A percentile compares a stretch with the other conserved stretches of the same genome.
These are phyloP conservation scores for Lipophrys pholis DNA, from an alignment of 2,113 vertebrate genomes.

Conservation along the genomic window DNA sequence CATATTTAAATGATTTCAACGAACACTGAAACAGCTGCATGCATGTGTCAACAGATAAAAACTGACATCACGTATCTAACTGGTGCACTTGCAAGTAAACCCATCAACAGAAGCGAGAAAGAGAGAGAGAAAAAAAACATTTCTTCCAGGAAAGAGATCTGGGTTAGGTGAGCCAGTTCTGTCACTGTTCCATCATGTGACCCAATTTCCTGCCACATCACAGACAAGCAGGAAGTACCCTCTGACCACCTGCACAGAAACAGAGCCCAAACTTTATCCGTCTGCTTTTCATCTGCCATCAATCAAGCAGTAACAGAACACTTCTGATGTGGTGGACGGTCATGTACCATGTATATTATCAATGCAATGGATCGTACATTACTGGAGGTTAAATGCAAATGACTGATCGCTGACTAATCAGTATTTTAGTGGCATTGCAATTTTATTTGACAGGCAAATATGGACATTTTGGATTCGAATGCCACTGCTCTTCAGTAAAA, in stretches of 20 bases:
- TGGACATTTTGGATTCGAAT: too few relatives aligned
- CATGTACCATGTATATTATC: neutral
- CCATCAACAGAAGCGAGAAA: constrained; percentile 18
- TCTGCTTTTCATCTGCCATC: constrained; percentile 44
- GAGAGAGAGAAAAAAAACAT: constrained; percentile 23
- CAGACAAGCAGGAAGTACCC: constrained; percentile 68
- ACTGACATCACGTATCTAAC: constrained; percentile 29
- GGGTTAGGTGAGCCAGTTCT: constrained; percentile 66
- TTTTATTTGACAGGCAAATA: too few relatives aligned
- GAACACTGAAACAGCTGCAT: too few relatives aligned
- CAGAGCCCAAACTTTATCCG: constrained; percentile 1
- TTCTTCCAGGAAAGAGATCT: constrained; percentile 75
- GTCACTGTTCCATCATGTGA: constrained; percentile 70
- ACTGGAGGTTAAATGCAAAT: neutral
- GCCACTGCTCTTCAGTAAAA: too few relatives aligned
- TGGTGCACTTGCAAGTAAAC: constrained; percentile 62
- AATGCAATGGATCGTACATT: neutral
- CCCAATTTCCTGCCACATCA: constrained; percentile 76
- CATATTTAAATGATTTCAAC: too few relatives aligned
- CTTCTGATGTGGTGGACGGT: constrained; percentile 21
- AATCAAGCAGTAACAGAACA: constrained; percentile 41
- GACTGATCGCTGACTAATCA: neutral
- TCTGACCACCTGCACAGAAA: constrained; percentile 66
- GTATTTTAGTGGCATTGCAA: neutral
- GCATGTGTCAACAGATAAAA: constrained; percentile 33